phyloP scores from a whole-genome alignment of 1,140 invertebrate genomes.

The Dufourea novaeangliae region DNA sequence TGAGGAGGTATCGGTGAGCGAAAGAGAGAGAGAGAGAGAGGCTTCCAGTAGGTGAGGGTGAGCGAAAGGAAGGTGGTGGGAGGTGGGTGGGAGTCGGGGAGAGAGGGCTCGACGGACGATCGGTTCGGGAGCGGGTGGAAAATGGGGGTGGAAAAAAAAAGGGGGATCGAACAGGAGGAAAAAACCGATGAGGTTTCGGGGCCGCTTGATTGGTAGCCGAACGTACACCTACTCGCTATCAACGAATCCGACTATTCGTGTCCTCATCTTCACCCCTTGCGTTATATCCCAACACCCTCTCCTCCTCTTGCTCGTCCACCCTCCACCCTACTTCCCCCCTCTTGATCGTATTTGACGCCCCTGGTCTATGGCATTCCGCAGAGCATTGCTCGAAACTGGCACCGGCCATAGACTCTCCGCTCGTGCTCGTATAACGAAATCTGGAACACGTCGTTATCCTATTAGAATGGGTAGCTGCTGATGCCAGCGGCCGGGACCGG shows the following conservation, averaged over 20 bases:
- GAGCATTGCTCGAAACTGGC: constrained; percentile 42
- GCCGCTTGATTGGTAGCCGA: constrained; percentile 81
- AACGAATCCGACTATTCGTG: constrained; percentile 73
- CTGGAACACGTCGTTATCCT: constrained; percentile 69
- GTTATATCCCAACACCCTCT: constrained; percentile 57
- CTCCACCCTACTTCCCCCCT: constrained; percentile 30
- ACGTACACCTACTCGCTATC: constrained; percentile 78
- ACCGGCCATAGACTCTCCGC: constrained; percentile 33
- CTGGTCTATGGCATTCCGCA: constrained; percentile 46
- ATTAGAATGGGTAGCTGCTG: constrained; percentile 51
- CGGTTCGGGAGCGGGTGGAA: constrained; percentile 54
- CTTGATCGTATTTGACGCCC: constrained; percentile 44
- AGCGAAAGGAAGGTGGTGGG: constrained; percentile 41
- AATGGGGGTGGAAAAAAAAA: constrained; percentile 37
- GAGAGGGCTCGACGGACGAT: constrained; percentile 45
- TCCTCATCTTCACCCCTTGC: constrained; percentile 67
- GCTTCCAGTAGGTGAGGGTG: too few species aligned
- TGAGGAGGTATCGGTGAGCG: constrained; percentile 30
- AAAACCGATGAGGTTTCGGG: constrained; percentile 81
- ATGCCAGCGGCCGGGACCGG: constrained; percentile 40
- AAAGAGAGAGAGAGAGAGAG: constrained; percentile 31
- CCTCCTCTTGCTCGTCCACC: constrained; percentile 31
- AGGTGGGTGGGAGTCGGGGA: background rate
- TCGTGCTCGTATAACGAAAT: constrained; percentile 61
- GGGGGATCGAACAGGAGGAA: constrained; percentile 70